A percentile compares a stretch with the other conserved stretches of the same genome.
Conservation (phyloP, 2,797 vertebrate species). For the Erpetoichthys calabaricus region DNA sequence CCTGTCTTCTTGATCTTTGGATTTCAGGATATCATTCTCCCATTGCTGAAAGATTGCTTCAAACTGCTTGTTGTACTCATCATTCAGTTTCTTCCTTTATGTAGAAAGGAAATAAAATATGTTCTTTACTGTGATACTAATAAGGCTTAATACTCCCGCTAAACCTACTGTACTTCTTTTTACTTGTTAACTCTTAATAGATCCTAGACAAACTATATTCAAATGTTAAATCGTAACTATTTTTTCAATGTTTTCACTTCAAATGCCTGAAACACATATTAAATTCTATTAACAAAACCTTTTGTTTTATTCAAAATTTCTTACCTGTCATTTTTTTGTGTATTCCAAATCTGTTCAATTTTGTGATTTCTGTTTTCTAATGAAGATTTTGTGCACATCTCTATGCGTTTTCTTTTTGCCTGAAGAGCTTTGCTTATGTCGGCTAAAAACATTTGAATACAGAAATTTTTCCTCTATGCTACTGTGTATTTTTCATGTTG, state of each 20-base stretch:
- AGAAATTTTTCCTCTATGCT: background rate
- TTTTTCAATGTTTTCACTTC: too few relatives aligned
- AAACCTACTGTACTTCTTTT: too few relatives aligned
- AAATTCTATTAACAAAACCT: too few relatives aligned
- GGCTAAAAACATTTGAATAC: constrained; percentile 2
- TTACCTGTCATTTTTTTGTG: constrained; percentile 12
- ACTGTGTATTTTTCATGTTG: background rate
- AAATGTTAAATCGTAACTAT: too few relatives aligned
- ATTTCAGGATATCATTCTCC: constrained; percentile 11
- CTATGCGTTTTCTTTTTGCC: constrained; percentile 12
- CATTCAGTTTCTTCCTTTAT: constrained; percentile 9
- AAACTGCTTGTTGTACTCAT: constrained; percentile 12
- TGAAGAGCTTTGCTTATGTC: constrained; percentile 12
- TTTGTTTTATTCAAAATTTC: background rate
- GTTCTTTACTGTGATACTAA: background rate
- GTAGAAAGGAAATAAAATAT: background rate
- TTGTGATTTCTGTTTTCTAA: constrained; percentile 11
- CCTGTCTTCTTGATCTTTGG: constrained; percentile 13
- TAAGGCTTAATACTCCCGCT: background rate
- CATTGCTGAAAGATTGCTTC: constrained; percentile 10
- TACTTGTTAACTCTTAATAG: too few relatives aligned
- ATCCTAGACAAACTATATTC: too few relatives aligned
- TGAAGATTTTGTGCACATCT: constrained; percentile 10
- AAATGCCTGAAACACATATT: too few relatives aligned
- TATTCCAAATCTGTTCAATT: constrained; percentile 13